A percentile compares a stretch with the other conserved stretches of the same genome.
phyloP scores from a whole-genome alignment of 2,797 vertebrate genomes.

The Cossypha caffra region DNA sequence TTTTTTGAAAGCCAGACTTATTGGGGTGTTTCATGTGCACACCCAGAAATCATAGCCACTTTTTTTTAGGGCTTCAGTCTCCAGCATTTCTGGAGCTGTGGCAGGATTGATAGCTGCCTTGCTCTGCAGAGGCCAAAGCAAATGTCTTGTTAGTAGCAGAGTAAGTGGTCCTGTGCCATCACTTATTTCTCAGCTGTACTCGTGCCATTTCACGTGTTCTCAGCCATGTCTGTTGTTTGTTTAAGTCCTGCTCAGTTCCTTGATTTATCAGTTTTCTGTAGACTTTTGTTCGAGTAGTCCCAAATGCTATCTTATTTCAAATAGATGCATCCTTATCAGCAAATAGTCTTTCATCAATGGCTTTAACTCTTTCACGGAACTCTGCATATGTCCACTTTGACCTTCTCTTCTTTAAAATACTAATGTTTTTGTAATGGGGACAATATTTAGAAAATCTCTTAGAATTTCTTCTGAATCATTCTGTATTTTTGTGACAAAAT shows the following conservation, averaged over 20 bases:
- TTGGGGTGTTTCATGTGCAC: background rate
- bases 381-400: background rate
- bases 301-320: slow-evolving; percentile 52
- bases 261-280: slow-evolving; percentile 66
- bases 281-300: slow-evolving; percentile 36
- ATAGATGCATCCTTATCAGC: slow-evolving; percentile 50
- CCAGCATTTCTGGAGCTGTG: background rate
- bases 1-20: background rate
- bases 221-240: slow-evolving; percentile 57
- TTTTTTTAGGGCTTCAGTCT: background rate
- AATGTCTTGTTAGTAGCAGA: slow-evolving; percentile 54
- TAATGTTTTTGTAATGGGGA: background rate
- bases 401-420: background rate
- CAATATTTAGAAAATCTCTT: background rate
- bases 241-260: slow-evolving; percentile 56
- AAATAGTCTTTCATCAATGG: slow-evolving; percentile 49
- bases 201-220: slow-evolving; percentile 50
- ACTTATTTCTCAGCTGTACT: slow-evolving; percentile 53
- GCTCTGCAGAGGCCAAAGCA: background rate
- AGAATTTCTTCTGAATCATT: background rate
- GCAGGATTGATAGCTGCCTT: background rate
- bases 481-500: background rate
- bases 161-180: slow-evolving; percentile 54
- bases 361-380: background rate
- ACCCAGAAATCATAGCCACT: background rate